A percentile compares a stretch with the other conserved stretches of the same genome.
phyloP scores from a whole-genome alignment of 2,113 vertebrate species.

The Neolamprologus brichardi region DNA sequence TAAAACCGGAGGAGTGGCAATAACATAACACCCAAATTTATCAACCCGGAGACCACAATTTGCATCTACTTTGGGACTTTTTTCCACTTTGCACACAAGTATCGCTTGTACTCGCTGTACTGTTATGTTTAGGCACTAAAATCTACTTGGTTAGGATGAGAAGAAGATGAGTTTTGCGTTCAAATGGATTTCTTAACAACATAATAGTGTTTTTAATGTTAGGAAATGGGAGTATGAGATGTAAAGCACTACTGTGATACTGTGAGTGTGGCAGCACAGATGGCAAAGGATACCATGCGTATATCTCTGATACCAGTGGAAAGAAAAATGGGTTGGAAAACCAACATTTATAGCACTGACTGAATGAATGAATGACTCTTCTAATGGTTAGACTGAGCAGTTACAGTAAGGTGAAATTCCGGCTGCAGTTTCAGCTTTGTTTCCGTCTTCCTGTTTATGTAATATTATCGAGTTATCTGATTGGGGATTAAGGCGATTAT shows the following conservation, averaged over 20 bases:
- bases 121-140: neutral
- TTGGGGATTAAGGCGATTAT: neutral
- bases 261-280: neutral
- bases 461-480: neutral
- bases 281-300: neutral
- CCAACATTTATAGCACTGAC: neutral
- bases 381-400: neutral
- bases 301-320: neutral
- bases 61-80: neutral
- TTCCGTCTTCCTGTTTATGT: neutral
- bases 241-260: neutral
- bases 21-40: neutral
- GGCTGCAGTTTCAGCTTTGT: neutral
- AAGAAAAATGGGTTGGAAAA: neutral
- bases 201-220: neutral
- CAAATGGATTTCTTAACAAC: neutral
- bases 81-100: neutral
- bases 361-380: neutral
- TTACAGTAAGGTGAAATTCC: neutral
- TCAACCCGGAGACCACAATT: accelerated
- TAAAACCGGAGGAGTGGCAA: neutral
- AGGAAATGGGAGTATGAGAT: neutral
- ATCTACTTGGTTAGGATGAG: neutral
- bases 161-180: neutral
- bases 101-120: neutral